These are phyloP conservation scores for Paedocypris micromegethes DNA, from an alignment of 2,797 vertebrate genomes.

Conservation along the genomic window DNA sequence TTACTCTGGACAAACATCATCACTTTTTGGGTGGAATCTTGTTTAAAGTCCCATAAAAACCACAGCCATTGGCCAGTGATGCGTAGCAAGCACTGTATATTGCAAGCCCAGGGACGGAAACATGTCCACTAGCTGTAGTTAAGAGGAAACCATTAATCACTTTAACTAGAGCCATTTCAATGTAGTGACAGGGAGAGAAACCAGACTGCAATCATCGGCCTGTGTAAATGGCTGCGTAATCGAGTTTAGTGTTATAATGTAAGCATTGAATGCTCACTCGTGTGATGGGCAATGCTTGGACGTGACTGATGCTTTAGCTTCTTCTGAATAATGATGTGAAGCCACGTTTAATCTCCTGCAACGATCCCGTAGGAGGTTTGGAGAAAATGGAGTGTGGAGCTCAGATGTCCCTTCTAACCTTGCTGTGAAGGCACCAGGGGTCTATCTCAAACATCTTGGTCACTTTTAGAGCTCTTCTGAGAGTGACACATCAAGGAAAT, in stretches of 20 bases:
- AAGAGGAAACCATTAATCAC: constrained; percentile 31
- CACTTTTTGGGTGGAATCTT: neutral
- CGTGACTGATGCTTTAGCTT: constrained; percentile 7
- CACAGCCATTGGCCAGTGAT: constrained; percentile 13
- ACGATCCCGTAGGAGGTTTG: constrained; percentile 3
- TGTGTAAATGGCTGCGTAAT: constrained; percentile 24
- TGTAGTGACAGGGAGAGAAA: neutral
- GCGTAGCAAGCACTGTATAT: constrained; percentile 15
- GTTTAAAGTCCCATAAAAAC: constrained; percentile 3
- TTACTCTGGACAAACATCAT: neutral
- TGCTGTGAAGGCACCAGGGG: constrained; percentile 23
- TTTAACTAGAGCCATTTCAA: constrained; percentile 31
- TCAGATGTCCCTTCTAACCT: constrained; percentile 17
- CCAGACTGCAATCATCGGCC: constrained; percentile 14
- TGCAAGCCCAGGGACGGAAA: constrained; percentile 13
- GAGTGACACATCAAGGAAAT: constrained; percentile 26
- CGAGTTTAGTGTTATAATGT: constrained; percentile 19
- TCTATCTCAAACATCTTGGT: constrained; percentile 8
- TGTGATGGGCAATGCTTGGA: neutral
- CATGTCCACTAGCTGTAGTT: constrained; percentile 14
- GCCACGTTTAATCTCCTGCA: neutral
- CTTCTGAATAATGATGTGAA: neutral
- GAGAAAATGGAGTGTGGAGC: constrained; percentile 4
- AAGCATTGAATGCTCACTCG: constrained; percentile 23
- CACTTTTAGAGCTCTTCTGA: constrained; percentile 28